phyloP scores from a whole-genome alignment of 2,888 invertebrate genomes.

The Polydrusus pterygomalis region DNA sequence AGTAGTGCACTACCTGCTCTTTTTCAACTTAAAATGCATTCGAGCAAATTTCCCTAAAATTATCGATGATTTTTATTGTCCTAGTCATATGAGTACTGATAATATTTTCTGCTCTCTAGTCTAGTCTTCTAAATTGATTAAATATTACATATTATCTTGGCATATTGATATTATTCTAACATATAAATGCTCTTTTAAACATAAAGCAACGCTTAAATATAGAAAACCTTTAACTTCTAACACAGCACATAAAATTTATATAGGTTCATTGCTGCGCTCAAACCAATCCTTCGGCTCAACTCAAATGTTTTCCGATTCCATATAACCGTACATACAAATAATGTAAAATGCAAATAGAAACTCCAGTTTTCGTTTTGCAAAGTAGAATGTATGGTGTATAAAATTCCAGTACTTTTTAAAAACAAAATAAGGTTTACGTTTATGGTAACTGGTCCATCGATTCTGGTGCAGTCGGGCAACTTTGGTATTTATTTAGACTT shows the following conservation, averaged over 20 bases:
- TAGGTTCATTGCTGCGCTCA: not conserved
- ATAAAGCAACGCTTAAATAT: too few relatives aligned
- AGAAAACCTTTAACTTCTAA: too few relatives aligned
- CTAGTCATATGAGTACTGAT: too few relatives aligned
- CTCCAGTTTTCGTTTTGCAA: not conserved
- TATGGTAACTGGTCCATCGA: conserved; percentile 12
- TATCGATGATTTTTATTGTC: too few relatives aligned
- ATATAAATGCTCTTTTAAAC: too few relatives aligned
- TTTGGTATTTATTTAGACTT: not conserved
- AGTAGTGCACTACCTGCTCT: too few relatives aligned
- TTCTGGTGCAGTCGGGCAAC: conserved; percentile 8
- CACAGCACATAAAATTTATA: not conserved
- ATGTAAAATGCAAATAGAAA: conserved; percentile 9
- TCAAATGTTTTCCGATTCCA: conserved; percentile 5
- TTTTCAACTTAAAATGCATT: too few relatives aligned
- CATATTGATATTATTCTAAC: not conserved
- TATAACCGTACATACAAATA: not conserved
- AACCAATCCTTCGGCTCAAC: not conserved
- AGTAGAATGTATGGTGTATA: conserved; percentile 11
- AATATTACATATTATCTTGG: too few relatives aligned
- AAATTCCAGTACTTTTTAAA: conserved; percentile 30
- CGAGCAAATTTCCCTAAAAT: too few relatives aligned
- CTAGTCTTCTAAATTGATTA: too few relatives aligned
- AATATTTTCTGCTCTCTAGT: too few relatives aligned
- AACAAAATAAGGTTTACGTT: conserved; percentile 32